Evolutionary conservation across 2,113 vertebrate species (phyloP).

Genomic region (Sinosuthora webbiana): DNA sequence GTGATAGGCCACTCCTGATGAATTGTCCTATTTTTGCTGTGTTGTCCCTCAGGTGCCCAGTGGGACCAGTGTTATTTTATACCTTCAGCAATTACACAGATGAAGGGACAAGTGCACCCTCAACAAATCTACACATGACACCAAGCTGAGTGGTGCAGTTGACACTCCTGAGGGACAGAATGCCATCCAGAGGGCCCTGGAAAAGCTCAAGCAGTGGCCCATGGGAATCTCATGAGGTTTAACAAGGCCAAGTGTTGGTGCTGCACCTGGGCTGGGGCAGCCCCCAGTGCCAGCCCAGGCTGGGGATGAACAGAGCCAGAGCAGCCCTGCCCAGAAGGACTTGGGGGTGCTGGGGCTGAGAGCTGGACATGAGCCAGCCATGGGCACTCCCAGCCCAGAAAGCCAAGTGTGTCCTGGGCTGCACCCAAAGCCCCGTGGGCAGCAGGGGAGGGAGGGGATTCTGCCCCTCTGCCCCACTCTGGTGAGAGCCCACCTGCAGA

Average conservation of each 20-base stretch:
- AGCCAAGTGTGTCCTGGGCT: neutral
- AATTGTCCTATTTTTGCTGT: neutral
- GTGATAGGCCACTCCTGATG: neutral
- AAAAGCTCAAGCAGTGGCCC: rapidly evolving
- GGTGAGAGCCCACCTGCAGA: neutral
- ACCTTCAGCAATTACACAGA: neutral
- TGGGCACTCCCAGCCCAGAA: neutral
- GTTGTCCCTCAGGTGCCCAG: neutral
- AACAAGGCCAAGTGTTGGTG: neutral
- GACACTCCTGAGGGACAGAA: rapidly evolving
- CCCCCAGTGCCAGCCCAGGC: neutral
- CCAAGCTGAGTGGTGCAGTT: neutral
- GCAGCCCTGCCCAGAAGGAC: neutral
- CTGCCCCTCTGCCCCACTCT: neutral
- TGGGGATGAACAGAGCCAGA: neutral
- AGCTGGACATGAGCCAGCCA: neutral
- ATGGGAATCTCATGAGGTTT: neutral
- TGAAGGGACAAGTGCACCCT: neutral
- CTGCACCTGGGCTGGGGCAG: neutral
- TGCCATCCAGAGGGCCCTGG: too few relatives aligned
- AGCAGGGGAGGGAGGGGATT: neutral
- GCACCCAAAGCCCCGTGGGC: neutral
- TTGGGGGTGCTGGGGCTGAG: neutral
- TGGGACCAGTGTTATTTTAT: neutral
- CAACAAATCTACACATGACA: neutral